These are phyloP conservation scores for Hyles euphorbiae DNA, from an alignment of 1,140 invertebrate species.

Conservation along the genomic window DNA sequence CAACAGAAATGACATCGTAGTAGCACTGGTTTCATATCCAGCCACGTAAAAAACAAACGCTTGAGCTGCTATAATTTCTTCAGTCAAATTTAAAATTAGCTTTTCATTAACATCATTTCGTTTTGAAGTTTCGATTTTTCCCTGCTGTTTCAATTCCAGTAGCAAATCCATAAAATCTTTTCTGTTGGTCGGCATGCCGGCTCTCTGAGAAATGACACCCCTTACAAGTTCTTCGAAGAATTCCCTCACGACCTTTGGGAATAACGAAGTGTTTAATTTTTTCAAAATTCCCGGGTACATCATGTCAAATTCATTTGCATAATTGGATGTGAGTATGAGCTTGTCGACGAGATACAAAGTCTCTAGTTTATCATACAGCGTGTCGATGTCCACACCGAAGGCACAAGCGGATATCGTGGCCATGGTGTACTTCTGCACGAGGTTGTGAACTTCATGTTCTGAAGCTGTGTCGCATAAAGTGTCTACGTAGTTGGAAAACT, in stretches of 20 bases:
- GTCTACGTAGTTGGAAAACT: slow-evolving; percentile 41
- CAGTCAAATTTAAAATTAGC: slow-evolving; percentile 27
- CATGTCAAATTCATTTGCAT: slow-evolving; percentile 32
- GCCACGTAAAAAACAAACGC: slow-evolving; percentile 52
- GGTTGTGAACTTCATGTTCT: slow-evolving; percentile 56
- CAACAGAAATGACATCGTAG: slow-evolving; percentile 30
- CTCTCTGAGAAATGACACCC: slow-evolving; percentile 24
- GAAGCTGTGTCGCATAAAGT: slow-evolving; percentile 16
- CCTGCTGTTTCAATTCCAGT: slow-evolving; percentile 47
- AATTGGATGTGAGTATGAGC: slow-evolving; percentile 20
- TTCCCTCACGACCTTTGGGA: slow-evolving; percentile 22
- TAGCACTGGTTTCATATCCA: slow-evolving; percentile 46
- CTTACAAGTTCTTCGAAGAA: slow-evolving; percentile 34
- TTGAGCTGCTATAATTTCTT: slow-evolving; percentile 48
- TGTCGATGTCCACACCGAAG: slow-evolving; percentile 76
- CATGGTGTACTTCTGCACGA: slow-evolving; percentile 59
- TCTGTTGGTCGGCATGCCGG: slow-evolving; percentile 21
- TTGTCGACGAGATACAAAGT: slow-evolving; percentile 28
- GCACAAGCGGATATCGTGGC: slow-evolving; percentile 75
- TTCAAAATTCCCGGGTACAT: slow-evolving; percentile 39
- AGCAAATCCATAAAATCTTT: slow-evolving; percentile 47
- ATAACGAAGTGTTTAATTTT: slow-evolving; percentile 28
- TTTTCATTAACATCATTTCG: slow-evolving; percentile 10
- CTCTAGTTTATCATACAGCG: slow-evolving; percentile 13
- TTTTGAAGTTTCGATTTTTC: slow-evolving; percentile 16